Percentiles rank a stretch among this genome's conserved stretches.
Evolutionary conservation across 2,888 invertebrate genomes (phyloP).

Genomic region (Cephus rjabovi): DNA sequence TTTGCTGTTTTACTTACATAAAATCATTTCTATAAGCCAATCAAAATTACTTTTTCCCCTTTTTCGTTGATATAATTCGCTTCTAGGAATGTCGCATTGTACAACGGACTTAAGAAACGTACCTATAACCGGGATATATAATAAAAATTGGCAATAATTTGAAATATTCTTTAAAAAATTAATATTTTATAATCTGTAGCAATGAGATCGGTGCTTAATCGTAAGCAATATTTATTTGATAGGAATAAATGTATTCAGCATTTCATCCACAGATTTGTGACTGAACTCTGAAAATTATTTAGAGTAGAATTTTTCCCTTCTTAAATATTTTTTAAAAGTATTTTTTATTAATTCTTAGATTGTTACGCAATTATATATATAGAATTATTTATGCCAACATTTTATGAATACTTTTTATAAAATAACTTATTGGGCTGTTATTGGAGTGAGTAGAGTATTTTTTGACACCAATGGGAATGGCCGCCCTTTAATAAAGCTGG

Average conservation of each 20-base stretch:
- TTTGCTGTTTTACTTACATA: background rate
- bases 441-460: background rate
- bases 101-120: background rate
- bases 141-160: background rate
- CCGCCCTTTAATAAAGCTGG: conserved; percentile 23
- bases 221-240: background rate
- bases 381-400: background rate
- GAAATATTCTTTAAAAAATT: background rate
- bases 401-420: background rate
- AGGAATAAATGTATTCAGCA: background rate
- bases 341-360: background rate
- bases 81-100: too few species aligned
- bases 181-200: background rate
- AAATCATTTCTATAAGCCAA: too few species aligned
- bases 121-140: background rate
- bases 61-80: too few species aligned
- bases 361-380: background rate
- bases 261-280: background rate
- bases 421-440: background rate
- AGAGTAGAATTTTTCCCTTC: background rate
- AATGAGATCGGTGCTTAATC: background rate
- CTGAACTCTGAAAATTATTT: background rate
- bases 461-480: conserved; percentile 12
- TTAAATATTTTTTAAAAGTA: background rate
- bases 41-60: too few species aligned